Evolutionary conservation across 2,797 vertebrate species (phyloP).

Genomic region (Netta rufina): DNA sequence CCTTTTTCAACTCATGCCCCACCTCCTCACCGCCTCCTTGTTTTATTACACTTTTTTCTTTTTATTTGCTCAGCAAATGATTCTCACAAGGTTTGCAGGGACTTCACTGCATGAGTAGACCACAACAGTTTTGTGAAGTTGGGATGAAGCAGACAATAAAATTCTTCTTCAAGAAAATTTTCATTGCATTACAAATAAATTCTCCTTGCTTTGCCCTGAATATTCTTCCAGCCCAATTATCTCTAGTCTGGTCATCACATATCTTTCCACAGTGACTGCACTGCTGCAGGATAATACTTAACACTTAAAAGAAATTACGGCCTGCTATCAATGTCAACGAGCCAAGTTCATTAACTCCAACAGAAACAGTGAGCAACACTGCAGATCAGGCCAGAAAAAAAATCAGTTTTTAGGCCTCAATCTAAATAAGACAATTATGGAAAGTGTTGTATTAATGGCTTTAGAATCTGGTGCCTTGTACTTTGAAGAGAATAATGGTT

Average conservation of each 20-base stretch:
- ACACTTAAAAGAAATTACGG: not conserved
- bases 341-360: not conserved
- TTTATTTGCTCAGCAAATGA: not conserved
- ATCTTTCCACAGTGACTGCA: not conserved
- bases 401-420: not conserved
- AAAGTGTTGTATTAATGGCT: not conserved
- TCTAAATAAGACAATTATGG: not conserved
- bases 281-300: not conserved
- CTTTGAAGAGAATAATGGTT: no score
- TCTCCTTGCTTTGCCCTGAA: not conserved
- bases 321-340: not conserved
- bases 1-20: not conserved
- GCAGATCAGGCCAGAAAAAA: not conserved
- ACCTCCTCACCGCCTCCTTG: not conserved
- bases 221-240: not conserved
- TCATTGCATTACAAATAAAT: not conserved
- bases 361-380: not conserved
- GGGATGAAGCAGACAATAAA: not conserved
- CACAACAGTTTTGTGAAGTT: not conserved
- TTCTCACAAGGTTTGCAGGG: not conserved
- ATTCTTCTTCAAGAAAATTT: not conserved
- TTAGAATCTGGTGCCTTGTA: not conserved
- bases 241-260: rapidly evolving
- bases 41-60: not conserved
- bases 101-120: not conserved